These are phyloP conservation scores for Cairina moschata DNA, from an alignment of 2,113 vertebrate species.

Conservation along the genomic window DNA sequence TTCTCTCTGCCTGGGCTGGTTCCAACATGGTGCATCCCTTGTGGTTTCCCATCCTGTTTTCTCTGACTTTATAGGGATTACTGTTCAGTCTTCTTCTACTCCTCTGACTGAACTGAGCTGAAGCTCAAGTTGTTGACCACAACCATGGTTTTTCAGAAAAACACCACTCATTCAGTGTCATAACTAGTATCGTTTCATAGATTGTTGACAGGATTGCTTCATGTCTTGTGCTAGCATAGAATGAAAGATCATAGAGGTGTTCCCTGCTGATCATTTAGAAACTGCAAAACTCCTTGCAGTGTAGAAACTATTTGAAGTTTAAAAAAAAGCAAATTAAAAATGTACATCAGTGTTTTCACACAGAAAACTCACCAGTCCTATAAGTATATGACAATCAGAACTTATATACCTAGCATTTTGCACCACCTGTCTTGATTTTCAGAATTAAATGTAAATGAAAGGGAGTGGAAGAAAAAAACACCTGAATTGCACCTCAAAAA, in stretches of 20 bases:
- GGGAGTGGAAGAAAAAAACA: background rate
- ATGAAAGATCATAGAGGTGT: background rate
- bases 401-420: background rate
- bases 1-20: background rate
- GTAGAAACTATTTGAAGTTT: background rate
- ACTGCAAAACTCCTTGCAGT: background rate
- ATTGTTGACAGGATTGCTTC: background rate
- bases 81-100: background rate
- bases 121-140: background rate
- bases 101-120: background rate
- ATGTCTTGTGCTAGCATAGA: background rate
- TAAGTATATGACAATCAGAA: background rate
- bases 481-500: background rate
- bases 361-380: background rate
- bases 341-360: background rate
- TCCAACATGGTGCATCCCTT: background rate
- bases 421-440: background rate
- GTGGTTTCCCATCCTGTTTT: background rate
- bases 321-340: background rate
- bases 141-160: background rate
- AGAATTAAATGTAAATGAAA: background rate
- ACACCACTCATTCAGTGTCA: no score
- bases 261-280: background rate
- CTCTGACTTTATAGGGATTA: background rate
- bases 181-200: background rate